These are phyloP conservation scores for Iphiclides podalirius DNA, from an alignment of 2,888 invertebrate genomes.

Conservation along the genomic window DNA sequence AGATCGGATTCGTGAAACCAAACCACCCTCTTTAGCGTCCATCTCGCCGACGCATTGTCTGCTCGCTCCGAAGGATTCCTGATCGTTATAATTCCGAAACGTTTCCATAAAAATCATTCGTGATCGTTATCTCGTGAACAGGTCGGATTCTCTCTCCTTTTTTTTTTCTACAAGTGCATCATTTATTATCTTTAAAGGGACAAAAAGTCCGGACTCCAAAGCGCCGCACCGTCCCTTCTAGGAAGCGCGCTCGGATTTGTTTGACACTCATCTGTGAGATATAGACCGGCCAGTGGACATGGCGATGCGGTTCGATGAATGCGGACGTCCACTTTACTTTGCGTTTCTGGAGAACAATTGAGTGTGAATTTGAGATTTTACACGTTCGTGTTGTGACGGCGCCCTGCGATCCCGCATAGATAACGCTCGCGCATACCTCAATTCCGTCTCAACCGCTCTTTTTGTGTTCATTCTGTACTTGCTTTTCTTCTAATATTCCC, in stretches of 20 bases:
- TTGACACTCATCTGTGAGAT: slow-evolving; percentile 76
- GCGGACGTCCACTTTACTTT: slow-evolving; percentile 44
- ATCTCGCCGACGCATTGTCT: slow-evolving; percentile 75
- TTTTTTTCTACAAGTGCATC: slow-evolving; percentile 67
- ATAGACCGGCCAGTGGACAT: slow-evolving; percentile 64
- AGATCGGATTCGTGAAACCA: slow-evolving; percentile 39
- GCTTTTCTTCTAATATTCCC: too few species aligned
- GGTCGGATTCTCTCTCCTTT: slow-evolving; percentile 61
- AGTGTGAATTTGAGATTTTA: slow-evolving; percentile 64
- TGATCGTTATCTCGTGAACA: slow-evolving; percentile 76
- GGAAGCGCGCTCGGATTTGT: slow-evolving; percentile 70
- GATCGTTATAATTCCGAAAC: slow-evolving; percentile 75
- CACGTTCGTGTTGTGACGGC: slow-evolving; percentile 40
- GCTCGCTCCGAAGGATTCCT: slow-evolving; percentile 74
- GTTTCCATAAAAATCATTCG: slow-evolving; percentile 78
- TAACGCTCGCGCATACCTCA: slow-evolving; percentile 18
- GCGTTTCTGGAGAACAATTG: slow-evolving; percentile 50
- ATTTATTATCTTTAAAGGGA: slow-evolving; percentile 76
- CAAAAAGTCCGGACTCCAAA: slow-evolving; percentile 72
- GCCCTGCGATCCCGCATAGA: slow-evolving; percentile 36
- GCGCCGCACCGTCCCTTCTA: slow-evolving; percentile 76
- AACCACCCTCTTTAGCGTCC: slow-evolving; percentile 38
- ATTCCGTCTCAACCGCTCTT: background rate
- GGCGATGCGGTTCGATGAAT: slow-evolving; percentile 52
- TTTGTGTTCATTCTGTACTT: too few species aligned